phyloP scores from a whole-genome alignment of 2,888 invertebrate species.

The Nymphalis urticae region DNA sequence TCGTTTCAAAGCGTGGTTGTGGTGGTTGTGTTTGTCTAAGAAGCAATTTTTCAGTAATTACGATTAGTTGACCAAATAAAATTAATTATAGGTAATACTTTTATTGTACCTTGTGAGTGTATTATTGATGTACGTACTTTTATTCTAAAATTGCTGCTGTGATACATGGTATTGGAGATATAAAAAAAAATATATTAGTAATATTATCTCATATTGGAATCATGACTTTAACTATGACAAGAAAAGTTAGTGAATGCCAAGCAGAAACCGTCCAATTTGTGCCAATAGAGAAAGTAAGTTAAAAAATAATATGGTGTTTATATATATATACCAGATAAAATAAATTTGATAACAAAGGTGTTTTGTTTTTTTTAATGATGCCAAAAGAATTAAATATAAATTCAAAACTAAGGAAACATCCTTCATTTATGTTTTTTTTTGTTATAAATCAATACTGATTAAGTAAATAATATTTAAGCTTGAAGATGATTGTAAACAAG shows the following conservation, averaged over 20 bases:
- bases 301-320: constrained; percentile 5
- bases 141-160: constrained; percentile 10
- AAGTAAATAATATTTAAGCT: constrained; percentile 47
- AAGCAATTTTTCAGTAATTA: neutral
- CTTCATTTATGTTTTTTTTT: too few relatives aligned
- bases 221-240: constrained; percentile 76
- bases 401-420: too few relatives aligned
- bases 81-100: neutral
- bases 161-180: constrained; percentile 15
- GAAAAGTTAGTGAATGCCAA: constrained; percentile 73
- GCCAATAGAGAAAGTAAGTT: constrained; percentile 74
- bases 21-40: neutral
- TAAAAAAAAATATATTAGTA: neutral
- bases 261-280: constrained; percentile 74
- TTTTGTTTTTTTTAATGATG: too few relatives aligned
- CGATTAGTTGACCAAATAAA: constrained; percentile 2
- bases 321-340: neutral
- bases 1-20: neutral
- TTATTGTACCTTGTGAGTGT: neutral
- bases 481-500: constrained; percentile 58
- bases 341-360: too few relatives aligned
- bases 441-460: neutral
- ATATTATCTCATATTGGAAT: constrained; percentile 16
- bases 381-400: too few relatives aligned
- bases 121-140: neutral